These are phyloP conservation scores for Tetragnatha versicolor DNA, from an alignment of 1,140 invertebrate species.

Conservation along the genomic window DNA sequence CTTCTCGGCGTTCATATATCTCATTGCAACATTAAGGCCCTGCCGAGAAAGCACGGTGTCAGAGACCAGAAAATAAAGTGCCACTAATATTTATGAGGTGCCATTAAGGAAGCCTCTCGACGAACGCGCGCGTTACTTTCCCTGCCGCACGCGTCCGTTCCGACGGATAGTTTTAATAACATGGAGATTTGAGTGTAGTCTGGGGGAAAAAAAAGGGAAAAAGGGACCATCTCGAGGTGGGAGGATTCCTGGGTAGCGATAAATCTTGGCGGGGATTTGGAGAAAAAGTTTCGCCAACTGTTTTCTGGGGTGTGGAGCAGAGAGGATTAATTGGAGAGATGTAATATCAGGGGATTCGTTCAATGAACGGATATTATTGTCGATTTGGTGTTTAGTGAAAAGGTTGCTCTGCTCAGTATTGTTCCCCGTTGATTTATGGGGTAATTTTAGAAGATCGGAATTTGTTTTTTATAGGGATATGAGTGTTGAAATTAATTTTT, in stretches of 20 bases:
- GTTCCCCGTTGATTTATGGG: too few species aligned
- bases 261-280: not conserved
- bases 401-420: too few species aligned
- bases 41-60: conserved; percentile 3
- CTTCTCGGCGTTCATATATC: conserved; percentile 10
- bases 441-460: too few species aligned
- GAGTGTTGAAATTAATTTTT: too few species aligned
- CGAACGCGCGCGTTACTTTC: conserved; percentile 13
- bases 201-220: too few species aligned
- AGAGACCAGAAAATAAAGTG: conserved; percentile 46
- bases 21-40: conserved; percentile 44
- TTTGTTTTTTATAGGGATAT: too few species aligned
- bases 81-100: conserved; percentile 51
- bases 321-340: too few species aligned
- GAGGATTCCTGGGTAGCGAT: not conserved
- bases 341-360: too few species aligned
- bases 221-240: not conserved
- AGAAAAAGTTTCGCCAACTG: too few species aligned
- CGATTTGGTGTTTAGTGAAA: too few species aligned
- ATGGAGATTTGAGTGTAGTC: conserved; percentile 19
- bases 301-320: too few species aligned
- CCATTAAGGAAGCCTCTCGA: conserved; percentile 17
- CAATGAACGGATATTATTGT: too few species aligned
- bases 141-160: not conserved
- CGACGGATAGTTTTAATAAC: conserved; percentile 23